A percentile compares a stretch with the other conserved stretches of the same genome.
Evolutionary conservation across 2,113 vertebrate genomes (phyloP).

Genomic region (Poeciliopsis prolifica): DNA sequence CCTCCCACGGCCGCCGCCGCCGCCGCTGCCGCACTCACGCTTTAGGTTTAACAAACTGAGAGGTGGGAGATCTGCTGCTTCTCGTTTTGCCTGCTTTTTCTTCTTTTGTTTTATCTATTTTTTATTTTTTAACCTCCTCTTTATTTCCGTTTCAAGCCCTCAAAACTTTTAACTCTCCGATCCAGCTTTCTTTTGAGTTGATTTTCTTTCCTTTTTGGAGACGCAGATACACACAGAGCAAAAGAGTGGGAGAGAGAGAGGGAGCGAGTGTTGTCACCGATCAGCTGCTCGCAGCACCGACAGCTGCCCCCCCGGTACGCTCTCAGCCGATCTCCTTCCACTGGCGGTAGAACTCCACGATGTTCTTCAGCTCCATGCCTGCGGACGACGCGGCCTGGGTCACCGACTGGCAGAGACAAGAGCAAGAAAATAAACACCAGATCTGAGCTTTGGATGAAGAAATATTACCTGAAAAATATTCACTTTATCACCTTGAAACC

Average conservation of each 20-base stretch:
- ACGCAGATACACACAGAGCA: conserved; percentile 74
- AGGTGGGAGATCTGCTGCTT: conserved; percentile 63
- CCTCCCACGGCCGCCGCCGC: conserved; percentile 58
- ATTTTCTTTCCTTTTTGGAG: conserved; percentile 69
- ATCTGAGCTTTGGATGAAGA: too few relatives aligned
- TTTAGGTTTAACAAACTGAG: conserved; percentile 58
- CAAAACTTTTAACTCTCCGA: conserved; percentile 45
- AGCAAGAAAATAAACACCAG: too few relatives aligned
- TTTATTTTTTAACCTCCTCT: conserved; percentile 46
- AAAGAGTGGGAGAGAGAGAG: conserved; percentile 77
- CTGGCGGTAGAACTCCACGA: conserved; percentile 95
- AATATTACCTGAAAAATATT: too few relatives aligned
- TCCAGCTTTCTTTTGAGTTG: conserved; percentile 58
- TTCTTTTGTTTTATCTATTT: conserved; percentile 35
- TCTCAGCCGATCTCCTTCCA: conserved; percentile 99
- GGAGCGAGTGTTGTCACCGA: conserved; percentile 82
- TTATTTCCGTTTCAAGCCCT: conserved; percentile 48
- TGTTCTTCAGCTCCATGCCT: conserved; percentile 92
- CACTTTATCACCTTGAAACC: too few relatives aligned
- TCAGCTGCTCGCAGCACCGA: conserved; percentile 71
- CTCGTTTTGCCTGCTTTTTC: conserved; percentile 33
- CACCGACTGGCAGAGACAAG: conserved; percentile 80
- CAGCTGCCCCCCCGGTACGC: conserved; percentile 52
- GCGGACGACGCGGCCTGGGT: conserved; percentile 85
- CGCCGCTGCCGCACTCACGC: conserved; percentile 48